A percentile compares a stretch with the other conserved stretches of the same genome.
phyloP scores from a whole-genome alignment of 2,888 invertebrate species.

The Ptychoptera albimana region DNA sequence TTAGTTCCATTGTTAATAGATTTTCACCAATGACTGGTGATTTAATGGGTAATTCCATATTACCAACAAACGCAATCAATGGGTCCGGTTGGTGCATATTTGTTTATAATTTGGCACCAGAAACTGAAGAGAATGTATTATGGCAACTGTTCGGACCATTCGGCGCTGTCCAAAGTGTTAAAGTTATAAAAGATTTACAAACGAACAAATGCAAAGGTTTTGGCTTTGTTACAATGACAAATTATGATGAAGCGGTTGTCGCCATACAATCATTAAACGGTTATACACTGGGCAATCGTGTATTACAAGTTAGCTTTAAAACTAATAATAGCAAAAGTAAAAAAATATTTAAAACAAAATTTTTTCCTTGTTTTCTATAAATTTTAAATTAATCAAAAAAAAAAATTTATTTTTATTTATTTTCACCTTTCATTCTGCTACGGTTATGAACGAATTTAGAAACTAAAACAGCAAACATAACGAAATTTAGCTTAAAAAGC shows the following conservation, averaged over 20 bases:
- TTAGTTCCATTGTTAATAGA: constrained; percentile 29
- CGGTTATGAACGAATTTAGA: too few species aligned
- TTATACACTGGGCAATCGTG: constrained; percentile 77
- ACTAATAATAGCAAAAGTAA: constrained; percentile 61
- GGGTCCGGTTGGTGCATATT: constrained; percentile 64
- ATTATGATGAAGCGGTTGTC: constrained; percentile 83
- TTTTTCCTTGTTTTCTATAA: too few species aligned
- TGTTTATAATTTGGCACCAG: constrained; percentile 83
- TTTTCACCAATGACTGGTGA: constrained; percentile 74
- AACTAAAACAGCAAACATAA: too few species aligned
- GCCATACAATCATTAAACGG: constrained; percentile 87
- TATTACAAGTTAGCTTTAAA: constrained; percentile 87
- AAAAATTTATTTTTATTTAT: too few species aligned
- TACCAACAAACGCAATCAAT: constrained; percentile 65
- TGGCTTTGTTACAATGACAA: constrained; percentile 90
- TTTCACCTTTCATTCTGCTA: too few species aligned
- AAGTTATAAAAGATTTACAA: constrained; percentile 80
- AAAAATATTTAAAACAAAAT: constrained; percentile 9
- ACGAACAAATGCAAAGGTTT: constrained; percentile 92
- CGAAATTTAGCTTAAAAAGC: too few species aligned
- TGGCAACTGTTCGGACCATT: constrained; percentile 92
- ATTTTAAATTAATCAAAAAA: too few species aligned
- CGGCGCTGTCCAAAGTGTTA: constrained; percentile 85
- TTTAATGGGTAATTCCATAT: constrained; percentile 50
- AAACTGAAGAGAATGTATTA: constrained; percentile 81